These are phyloP conservation scores for Acanthornis magna DNA, from an alignment of 2,797 vertebrate genomes.

Conservation along the genomic window DNA sequence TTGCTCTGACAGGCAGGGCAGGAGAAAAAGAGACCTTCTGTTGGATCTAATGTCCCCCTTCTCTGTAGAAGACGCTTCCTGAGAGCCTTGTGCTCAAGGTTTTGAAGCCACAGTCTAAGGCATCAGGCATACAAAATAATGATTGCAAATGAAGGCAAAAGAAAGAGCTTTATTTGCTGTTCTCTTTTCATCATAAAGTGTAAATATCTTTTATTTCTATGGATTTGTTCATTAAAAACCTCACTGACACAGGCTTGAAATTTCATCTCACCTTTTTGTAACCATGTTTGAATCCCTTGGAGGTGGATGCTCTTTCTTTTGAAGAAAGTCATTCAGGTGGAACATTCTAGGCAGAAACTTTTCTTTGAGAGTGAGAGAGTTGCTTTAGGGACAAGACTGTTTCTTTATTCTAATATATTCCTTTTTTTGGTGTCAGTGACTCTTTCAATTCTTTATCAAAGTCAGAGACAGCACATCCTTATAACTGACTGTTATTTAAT, in stretches of 20 bases:
- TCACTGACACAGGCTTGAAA: not conserved
- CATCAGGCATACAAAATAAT: not conserved
- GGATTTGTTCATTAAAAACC: not conserved
- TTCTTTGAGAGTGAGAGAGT: not conserved
- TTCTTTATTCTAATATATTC: conserved; percentile 38
- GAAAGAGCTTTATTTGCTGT: not conserved
- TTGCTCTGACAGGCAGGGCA: fast-evolving
- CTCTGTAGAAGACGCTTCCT: not conserved
- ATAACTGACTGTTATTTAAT: conserved; percentile 41
- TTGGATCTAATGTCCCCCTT: not conserved
- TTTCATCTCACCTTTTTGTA: not conserved
- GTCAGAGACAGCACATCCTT: conserved; percentile 6
- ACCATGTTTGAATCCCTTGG: not conserved
- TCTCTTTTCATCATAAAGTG: not conserved
- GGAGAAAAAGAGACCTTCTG: not conserved
- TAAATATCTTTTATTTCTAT: not conserved
- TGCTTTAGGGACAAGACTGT: conserved; percentile 25
- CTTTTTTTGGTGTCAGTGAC: not conserved
- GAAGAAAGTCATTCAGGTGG: not conserved
- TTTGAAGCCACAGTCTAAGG: not conserved
- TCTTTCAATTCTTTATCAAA: conserved; percentile 8
- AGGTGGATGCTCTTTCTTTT: not conserved
- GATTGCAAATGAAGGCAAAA: not conserved
- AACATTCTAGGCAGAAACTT: conserved; percentile 27
- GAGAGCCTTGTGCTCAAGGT: not conserved